Base-by-base conservation (phyloP, 2,797 vertebrate genomes). In the Cyclopterus lumpus region DNA sequence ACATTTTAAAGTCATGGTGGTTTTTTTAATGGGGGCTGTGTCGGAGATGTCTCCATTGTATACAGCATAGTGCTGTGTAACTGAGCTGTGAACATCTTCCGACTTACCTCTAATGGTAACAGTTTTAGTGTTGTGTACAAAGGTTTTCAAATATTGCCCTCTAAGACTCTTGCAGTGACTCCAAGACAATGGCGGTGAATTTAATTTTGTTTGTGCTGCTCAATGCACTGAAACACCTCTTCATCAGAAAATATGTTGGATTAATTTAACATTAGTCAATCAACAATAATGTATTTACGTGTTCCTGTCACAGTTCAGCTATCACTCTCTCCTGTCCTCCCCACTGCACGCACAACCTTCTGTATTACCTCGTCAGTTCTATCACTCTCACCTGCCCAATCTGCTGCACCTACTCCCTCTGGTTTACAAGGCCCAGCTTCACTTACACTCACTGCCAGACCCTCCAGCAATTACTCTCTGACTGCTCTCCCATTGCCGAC, bases 41-140 rank as follows among this genome's bases (percentile, higher is more conserved):
- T 28, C 26, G 28, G 26, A 28, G 26, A 28, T 28, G 26, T 28
- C 26, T 51, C 42, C 10, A 3, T n/a, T 32, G 1, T 66, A 44
- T 71, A 4, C 26, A 53, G 44, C 26, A 0, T 2, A 83, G 84
- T 78, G 68, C 42, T 75, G 54, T 65, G 53, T 48, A 6, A 46
- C 64, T 28, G 65, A 48, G 82, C 85, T 14, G 30, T 93, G 44
- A 10, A n/a, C 1, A 18, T 32, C 18, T 49, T 34, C 10, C 51
- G 22, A 28, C 44, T 38, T 26, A 40, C 22, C 11, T 71, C 10
- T 14, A 14, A 16, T 51, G 22, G 34, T 60, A 5, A 20, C 7
- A 10, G 26, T 57, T 54, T 55, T 28, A 44, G 53, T n/a, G 68
- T 30, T 68, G 34, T 57, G 66, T 55, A 38, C 49, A 42, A n/a